A percentile compares a stretch with the other conserved stretches of the same genome.
Conservation (phyloP, 23 tunicate species). For the Pegea sp. region DNA sequence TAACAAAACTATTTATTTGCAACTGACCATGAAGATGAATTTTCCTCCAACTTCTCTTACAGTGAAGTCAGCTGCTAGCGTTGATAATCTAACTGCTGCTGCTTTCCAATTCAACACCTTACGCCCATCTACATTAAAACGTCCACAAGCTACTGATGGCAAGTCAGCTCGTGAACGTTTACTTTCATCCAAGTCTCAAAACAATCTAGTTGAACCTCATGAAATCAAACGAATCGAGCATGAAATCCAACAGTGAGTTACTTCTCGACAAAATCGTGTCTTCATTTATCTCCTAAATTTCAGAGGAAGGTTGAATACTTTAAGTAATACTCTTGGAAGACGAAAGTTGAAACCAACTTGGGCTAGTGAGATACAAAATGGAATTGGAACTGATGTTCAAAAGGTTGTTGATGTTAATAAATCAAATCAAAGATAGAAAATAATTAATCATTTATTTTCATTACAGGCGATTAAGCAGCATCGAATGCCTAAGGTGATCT, state of each 20-base stretch:
- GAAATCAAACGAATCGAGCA: slow-evolving; percentile 54
- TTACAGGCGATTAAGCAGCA: slow-evolving; percentile 63
- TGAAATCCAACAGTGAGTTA: slow-evolving; percentile 41
- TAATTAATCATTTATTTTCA: too few species aligned
- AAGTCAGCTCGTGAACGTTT: slow-evolving; percentile 82
- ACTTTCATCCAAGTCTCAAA: slow-evolving; percentile 15
- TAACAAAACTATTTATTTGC: too few species aligned
- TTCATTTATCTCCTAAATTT: slow-evolving; percentile 6
- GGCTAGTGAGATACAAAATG: background rate
- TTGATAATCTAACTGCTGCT: slow-evolving; percentile 68
- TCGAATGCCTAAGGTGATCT: slow-evolving; percentile 94
- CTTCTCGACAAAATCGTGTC: slow-evolving; percentile 1
- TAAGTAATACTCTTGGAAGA: background rate
- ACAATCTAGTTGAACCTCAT: slow-evolving; percentile 34
- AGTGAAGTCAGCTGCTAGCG: slow-evolving; percentile 47
- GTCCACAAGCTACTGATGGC: slow-evolving; percentile 50
- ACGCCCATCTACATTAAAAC: slow-evolving; percentile 1
- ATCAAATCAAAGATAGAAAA: too few species aligned
- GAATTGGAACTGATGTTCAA: slow-evolving; percentile 54
- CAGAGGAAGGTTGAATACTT: slow-evolving; percentile 24
- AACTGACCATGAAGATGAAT: too few species aligned
- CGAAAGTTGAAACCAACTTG: background rate
- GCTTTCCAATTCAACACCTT: slow-evolving; percentile 9
- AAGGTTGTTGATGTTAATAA: too few species aligned
- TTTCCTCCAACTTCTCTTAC: background rate